Base-by-base conservation (phyloP, 2,888 invertebrate genomes). In the Protodeltote pygarga region DNA sequence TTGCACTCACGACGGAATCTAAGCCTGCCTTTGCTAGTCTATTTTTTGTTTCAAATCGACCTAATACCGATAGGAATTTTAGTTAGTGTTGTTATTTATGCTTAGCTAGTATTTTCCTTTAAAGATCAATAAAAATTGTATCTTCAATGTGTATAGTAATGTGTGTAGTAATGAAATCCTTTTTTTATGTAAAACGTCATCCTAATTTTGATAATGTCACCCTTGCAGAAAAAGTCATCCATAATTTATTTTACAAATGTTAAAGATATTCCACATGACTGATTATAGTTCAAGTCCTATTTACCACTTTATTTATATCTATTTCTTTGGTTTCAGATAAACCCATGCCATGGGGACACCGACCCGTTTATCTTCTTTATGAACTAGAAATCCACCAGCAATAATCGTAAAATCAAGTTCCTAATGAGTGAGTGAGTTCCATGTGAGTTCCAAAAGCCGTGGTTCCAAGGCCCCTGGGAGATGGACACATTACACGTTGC, bases 401-500 rank as follows among this genome's bases (percentile, higher is more conserved):
- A 46, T 31, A 53, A 28, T 37, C 23, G 29, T 44, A 39, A 59
- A 38, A 46, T 6, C 38, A 40, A 55, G 61, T 44, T 52, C 49
- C 65, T 52, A 46, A 51, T 57, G 62, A 28, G 33, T 33, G 57
- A 28, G 31, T 28, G 42, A 31, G 27, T 28, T 40, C 49, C 48
- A 46, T 41, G 49, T 52, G 49, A 65, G 62, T n/a, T n/a, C n/a
- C n/a, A n/a, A n/a, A n/a, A n/a, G n/a, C n/a, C 4, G 19, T 6
- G 4, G 4, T 19, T 19, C 4, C 4, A 5, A 19, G 4, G 3
- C 11, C 11, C 11, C n/a, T n/a, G 28, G 51, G 59, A 48, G 58
- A 90, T 91, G 91, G 91, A 92, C 73, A 87, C 88, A 34, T 71
- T 92, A 54, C 90, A 92, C 64, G 89, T 91, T 50, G 72, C 81